Base-by-base conservation (phyloP, 2,797 vertebrate genomes). In the Sebastes goodei region DNA sequence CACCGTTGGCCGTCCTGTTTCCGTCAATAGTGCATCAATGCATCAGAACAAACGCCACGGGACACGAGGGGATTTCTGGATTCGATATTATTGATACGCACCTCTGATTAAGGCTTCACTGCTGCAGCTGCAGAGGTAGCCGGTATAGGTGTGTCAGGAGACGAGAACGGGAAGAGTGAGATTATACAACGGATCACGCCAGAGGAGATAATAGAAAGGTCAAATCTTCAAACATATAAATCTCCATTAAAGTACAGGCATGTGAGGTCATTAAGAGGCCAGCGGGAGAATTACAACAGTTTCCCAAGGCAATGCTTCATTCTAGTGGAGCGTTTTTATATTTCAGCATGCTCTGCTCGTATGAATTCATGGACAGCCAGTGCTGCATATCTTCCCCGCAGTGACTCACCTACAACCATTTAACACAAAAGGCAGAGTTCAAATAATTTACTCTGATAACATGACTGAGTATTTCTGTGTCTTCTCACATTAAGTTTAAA, bases 21-120 rank as follows among this genome's bases (percentile, higher is more conserved):
- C 86, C 80, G 75, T 93, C 93, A 92, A 94, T 93, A 92, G 64
- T 7, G 29, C 91, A 85, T 95, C 94, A 91, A 94, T 94, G 93
- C 91, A 94, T 93, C 92, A 93, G 90, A 93, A 92, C 88, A 92
- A 88, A 92, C 79, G 84, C 74, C 85, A 60, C 21, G 25, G 88
- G 91, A 88, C 93, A 85, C 85, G 10, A 29, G 85, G 87, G 92
- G 92, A 91, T 90, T 89, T 89, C 87, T 78, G 84, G 38, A 72
- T 85, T 93, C 91, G 12, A 93, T 93, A 92, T 4, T 89, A 93
- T 94, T 89, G 92, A 94, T 88, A 91, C 61, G 4, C 63, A 80
- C 59, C 55, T 78, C 87, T 88, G 92, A 94, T 94, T 92, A 90
- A 88, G 82, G 86, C 84, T 89, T 89, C 82, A 53, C 20, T 64